Evolutionary conservation across 2,888 invertebrate genomes (phyloP).

Genomic region (Lomographa bimaculata): DNA sequence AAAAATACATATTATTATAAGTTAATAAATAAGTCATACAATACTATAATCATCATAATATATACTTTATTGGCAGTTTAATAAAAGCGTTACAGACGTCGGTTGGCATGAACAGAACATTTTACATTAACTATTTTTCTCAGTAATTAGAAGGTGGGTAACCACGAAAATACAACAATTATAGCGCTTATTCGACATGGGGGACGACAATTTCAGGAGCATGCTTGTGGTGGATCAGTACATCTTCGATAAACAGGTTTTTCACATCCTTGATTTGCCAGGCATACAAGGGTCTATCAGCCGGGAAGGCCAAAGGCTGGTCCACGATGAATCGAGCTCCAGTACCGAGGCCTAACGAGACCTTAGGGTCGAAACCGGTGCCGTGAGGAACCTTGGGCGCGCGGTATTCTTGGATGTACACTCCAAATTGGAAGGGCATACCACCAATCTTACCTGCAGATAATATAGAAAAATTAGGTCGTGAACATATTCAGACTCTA

Average conservation of each 20-base stretch:
- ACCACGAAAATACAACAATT: not conserved
- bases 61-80: no score
- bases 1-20: no score
- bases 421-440: slow-evolving; percentile 84
- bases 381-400: slow-evolving; percentile 63
- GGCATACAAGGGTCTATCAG: slow-evolving; percentile 76
- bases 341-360: slow-evolving; percentile 76
- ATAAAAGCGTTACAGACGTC: no score
- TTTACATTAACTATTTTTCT: not conserved
- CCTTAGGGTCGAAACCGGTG: slow-evolving; percentile 68
- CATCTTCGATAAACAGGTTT: slow-evolving; percentile 78
- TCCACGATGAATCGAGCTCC: slow-evolving; percentile 71
- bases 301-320: slow-evolving; percentile 81
- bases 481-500: no score
- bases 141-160: not conserved
- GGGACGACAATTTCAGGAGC: slow-evolving; percentile 58
- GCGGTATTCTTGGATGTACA: slow-evolving; percentile 81
- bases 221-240: slow-evolving; percentile 79
- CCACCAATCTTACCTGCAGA: slow-evolving; percentile 72
- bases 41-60: no score
- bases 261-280: slow-evolving; percentile 59
- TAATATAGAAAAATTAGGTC: no score
- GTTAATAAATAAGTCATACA: no score
- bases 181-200: slow-evolving; percentile 42
- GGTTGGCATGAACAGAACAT: no score